These are phyloP conservation scores for Hippolais icterina DNA, from an alignment of 2,113 vertebrate species.

Conservation along the genomic window DNA sequence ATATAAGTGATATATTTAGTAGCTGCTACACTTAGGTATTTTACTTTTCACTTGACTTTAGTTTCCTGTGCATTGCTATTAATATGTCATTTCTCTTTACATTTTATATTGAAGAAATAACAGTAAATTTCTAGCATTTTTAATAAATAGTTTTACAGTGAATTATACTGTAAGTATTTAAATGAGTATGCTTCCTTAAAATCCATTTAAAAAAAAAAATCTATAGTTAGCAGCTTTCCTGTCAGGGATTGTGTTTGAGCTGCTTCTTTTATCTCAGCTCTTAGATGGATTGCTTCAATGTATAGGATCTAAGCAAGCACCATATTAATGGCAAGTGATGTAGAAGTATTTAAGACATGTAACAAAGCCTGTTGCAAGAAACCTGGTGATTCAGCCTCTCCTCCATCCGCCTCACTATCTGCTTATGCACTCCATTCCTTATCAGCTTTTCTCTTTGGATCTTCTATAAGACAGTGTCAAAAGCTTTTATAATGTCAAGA, in stretches of 20 bases:
- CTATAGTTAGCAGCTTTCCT: not conserved
- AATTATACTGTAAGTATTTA: not conserved
- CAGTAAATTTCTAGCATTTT: not conserved
- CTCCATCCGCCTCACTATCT: not conserved
- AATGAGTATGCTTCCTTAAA: not conserved
- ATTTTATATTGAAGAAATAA: not conserved
- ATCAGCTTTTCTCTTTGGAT: not conserved
- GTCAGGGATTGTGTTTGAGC: not conserved
- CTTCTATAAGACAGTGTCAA: not conserved
- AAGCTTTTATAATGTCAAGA: not conserved
- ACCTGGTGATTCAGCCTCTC: not conserved
- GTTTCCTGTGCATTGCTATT: not conserved
- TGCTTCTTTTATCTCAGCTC: not conserved
- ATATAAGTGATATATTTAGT: not conserved
- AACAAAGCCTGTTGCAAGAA: not conserved
- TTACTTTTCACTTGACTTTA: not conserved
- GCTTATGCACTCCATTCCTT: not conserved
- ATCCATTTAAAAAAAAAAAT: not conserved
- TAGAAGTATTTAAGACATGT: not conserved
- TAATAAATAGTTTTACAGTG: not conserved
- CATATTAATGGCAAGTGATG: not conserved
- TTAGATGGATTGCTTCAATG: not conserved
- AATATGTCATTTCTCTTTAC: not conserved
- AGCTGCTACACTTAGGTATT: not conserved
- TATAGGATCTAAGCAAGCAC: not conserved